These are phyloP conservation scores for Ispidina picta DNA, from an alignment of 2,797 vertebrate species.

Conservation along the genomic window DNA sequence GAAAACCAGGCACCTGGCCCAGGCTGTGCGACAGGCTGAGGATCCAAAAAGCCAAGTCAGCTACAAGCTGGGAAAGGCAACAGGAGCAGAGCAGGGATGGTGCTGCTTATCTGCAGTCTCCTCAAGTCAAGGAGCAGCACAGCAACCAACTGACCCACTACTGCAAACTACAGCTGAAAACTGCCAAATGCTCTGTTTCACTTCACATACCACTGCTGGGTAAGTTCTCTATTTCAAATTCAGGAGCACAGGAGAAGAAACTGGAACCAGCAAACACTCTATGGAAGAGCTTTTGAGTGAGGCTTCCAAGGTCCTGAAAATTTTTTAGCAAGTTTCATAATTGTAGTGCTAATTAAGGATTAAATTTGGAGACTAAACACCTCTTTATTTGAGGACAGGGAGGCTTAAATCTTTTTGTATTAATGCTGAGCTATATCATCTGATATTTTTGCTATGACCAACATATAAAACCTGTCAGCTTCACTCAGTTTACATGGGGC, in stretches of 20 bases:
- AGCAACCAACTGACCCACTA: background rate
- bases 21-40: background rate
- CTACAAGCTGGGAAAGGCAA: background rate
- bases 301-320: background rate
- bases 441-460: slow-evolving; percentile 65
- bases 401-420: slow-evolving; percentile 56
- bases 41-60: background rate
- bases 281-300: background rate
- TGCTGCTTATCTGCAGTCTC: background rate
- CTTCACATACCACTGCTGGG: background rate
- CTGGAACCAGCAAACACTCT: background rate
- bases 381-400: slow-evolving; percentile 21
- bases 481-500: slow-evolving; percentile 75
- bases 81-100: fast-evolving
- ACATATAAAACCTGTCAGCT: slow-evolving; percentile 76
- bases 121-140: background rate
- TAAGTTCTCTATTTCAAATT: background rate
- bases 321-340: slow-evolving; percentile 19
- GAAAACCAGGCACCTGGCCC: background rate
- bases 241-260: background rate
- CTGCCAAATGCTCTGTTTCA: background rate
- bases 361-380: slow-evolving; percentile 35
- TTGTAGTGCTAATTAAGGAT: slow-evolving; percentile 20
- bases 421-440: slow-evolving; percentile 62
- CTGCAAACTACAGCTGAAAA: background rate